Conservation (phyloP, 2,797 vertebrate species). For the Catamblyrhynchus diadema region DNA sequence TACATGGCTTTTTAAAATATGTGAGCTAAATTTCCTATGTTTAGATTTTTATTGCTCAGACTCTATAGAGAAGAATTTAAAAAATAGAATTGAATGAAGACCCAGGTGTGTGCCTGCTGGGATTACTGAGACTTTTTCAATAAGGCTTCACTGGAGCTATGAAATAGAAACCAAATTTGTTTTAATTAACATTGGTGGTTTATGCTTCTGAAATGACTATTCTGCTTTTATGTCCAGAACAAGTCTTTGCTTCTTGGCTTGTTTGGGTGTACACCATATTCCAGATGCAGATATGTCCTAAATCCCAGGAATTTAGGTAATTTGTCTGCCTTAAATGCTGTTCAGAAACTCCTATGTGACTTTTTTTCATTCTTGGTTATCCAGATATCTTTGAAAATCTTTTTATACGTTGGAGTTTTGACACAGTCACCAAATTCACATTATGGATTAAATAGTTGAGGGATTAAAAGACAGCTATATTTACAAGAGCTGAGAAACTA, state of each 20-base stretch:
- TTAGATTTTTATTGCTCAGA: background rate
- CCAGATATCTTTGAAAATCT: background rate
- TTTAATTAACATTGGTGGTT: background rate
- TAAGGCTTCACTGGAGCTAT: background rate
- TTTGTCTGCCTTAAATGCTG: background rate
- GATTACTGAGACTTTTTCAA: background rate
- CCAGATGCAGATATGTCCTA: background rate
- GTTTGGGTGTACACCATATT: background rate
- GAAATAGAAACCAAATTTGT: background rate
- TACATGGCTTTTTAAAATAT: rapidly evolving
- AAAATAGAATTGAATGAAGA: background rate
- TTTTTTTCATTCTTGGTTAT: background rate
- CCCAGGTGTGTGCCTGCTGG: background rate
- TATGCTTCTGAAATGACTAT: background rate
- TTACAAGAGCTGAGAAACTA: background rate
- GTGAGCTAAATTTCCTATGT: background rate
- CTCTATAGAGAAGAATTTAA: background rate
- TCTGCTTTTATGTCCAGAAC: background rate
- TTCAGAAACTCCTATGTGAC: background rate
- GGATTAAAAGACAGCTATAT: background rate
- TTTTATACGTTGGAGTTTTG: background rate
- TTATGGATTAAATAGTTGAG: background rate
- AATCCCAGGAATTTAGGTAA: background rate
- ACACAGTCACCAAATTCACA: background rate
- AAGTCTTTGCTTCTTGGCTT: background rate